Evolutionary conservation across 2,797 vertebrate genomes (phyloP).

Genomic region (Gadopsis bispinosus): DNA sequence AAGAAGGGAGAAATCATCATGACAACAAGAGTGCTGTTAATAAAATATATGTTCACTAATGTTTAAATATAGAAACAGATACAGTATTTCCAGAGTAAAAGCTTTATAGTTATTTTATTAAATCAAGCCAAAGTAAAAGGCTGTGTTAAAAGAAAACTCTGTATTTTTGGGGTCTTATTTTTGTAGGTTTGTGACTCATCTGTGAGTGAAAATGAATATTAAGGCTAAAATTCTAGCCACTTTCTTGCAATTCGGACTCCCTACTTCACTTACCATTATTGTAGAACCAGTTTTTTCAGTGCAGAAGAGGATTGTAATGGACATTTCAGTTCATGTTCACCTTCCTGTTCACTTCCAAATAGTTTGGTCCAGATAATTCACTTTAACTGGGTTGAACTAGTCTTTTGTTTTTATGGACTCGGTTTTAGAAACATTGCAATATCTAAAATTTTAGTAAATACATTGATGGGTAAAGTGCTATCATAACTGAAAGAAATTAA

Average conservation of each 20-base stretch:
- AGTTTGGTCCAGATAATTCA: neutral
- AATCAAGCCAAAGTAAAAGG: neutral
- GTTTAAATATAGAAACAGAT: neutral
- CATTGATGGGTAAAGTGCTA: neutral
- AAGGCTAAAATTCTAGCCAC: neutral
- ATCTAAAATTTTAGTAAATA: neutral
- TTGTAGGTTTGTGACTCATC: neutral
- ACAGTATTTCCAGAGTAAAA: neutral
- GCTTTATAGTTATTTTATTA: neutral
- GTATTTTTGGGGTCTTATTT: neutral
- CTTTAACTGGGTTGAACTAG: neutral
- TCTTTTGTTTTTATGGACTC: neutral
- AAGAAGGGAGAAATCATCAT: neutral
- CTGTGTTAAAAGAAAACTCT: neutral
- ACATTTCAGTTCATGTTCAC: neutral
- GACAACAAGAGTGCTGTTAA: neutral
- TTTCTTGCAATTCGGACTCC: neutral
- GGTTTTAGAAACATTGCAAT: neutral
- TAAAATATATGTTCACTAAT: neutral
- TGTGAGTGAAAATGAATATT: neutral
- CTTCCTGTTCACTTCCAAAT: neutral
- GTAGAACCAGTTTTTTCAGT: neutral
- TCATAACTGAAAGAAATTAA: neutral
- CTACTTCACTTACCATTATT: neutral
- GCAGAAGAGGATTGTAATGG: neutral